These are phyloP conservation scores for Rhinichthys klamathensis DNA, from an alignment of 2,113 vertebrate species.

Conservation along the genomic window DNA sequence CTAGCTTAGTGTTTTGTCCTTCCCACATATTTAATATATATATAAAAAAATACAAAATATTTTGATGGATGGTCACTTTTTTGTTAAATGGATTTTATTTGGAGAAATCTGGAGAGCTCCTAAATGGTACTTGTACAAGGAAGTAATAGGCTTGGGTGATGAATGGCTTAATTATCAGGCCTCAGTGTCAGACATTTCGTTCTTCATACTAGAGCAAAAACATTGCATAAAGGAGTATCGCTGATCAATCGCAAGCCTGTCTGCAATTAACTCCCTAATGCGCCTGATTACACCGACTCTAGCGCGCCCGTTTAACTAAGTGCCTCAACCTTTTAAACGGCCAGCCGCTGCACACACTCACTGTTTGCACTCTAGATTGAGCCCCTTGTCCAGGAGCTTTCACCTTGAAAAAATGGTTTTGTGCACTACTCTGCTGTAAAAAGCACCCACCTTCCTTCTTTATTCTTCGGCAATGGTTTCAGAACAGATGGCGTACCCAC, in stretches of 20 bases:
- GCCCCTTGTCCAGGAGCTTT: conserved; percentile 52
- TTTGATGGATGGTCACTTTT: neutral
- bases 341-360: conserved; percentile 21
- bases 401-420: conserved; percentile 52
- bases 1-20: too few relatives aligned
- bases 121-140: conserved; percentile 49
- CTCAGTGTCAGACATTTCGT: conserved; percentile 60
- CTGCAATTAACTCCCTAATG: conserved; percentile 67
- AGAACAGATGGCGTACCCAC: conserved; percentile 78
- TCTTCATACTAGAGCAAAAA: conserved; percentile 61
- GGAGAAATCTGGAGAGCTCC: conserved; percentile 39
- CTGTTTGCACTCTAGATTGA: conserved; percentile 64
- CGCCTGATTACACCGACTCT: conserved; percentile 57
- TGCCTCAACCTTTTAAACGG: conserved; percentile 50
- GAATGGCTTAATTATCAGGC: conserved; percentile 70
- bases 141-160: conserved; percentile 62
- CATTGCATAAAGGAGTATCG: conserved; percentile 58
- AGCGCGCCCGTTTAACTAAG: conserved; percentile 56
- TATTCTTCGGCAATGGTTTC: conserved; percentile 62
- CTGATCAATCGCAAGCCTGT: conserved; percentile 64
- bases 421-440: conserved; percentile 52
- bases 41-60: too few relatives aligned
- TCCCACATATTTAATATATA: too few relatives aligned
- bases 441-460: conserved; percentile 34
- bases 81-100: conserved; percentile 20